Conservation (phyloP, 92 coral and sea anemone genomes). For the Blastomussa wellsi region DNA sequence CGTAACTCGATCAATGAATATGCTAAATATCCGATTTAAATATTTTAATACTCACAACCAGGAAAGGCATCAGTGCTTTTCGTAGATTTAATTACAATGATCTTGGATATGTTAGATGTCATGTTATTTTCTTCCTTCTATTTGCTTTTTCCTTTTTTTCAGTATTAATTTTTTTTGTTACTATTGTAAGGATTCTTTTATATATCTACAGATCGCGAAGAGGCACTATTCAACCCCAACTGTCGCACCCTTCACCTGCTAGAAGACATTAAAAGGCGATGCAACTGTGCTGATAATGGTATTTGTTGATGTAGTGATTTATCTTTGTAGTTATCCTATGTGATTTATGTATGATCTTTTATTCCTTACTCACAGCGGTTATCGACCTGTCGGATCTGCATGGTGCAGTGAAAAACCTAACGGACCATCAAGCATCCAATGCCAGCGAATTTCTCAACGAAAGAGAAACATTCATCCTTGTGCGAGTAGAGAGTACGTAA, state of each 20-base stretch:
- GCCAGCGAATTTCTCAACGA: slow-evolving; percentile 75
- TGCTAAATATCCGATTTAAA: too few relatives aligned
- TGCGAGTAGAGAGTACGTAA: slow-evolving; percentile 84
- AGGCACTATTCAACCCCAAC: slow-evolving; percentile 85
- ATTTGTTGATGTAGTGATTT: neutral
- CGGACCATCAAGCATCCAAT: slow-evolving; percentile 69
- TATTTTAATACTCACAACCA: too few relatives aligned
- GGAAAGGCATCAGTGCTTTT: too few relatives aligned
- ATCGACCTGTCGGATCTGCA: slow-evolving; percentile 79
- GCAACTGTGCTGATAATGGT: slow-evolving; percentile 82
- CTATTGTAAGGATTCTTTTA: neutral
- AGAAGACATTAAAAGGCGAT: slow-evolving; percentile 81
- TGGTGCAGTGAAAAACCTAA: slow-evolving; percentile 73
- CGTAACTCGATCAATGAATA: too few relatives aligned
- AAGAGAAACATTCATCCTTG: slow-evolving; percentile 77
- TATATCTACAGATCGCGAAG: slow-evolving; percentile 65
- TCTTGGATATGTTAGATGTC: too few relatives aligned
- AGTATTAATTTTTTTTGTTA: too few relatives aligned
- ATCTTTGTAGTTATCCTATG: too few relatives aligned
- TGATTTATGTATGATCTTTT: neutral
- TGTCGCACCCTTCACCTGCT: slow-evolving; percentile 80
- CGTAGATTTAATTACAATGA: too few relatives aligned
- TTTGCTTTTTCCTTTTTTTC: too few relatives aligned
- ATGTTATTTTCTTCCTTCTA: too few relatives aligned
- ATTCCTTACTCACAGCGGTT: slow-evolving; percentile 33